Base-by-base conservation (phyloP, 2,113 vertebrate genomes). In the Crotalus horridus region DNA sequence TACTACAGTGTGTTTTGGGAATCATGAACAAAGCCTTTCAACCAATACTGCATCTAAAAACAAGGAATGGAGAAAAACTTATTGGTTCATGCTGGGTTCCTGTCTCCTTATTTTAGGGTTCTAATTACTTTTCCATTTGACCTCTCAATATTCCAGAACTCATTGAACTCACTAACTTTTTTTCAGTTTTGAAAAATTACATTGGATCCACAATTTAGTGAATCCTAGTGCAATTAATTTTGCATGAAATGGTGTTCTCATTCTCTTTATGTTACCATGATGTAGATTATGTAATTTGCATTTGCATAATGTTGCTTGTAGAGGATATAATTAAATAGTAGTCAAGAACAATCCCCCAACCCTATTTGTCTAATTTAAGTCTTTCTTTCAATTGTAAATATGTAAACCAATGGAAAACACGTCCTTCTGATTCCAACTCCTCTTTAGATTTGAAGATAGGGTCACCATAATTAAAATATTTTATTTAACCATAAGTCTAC, bases 61-160 rank as follows among this genome's bases (percentile, higher is more conserved):
- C 17, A 93, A 95, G 93, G 95, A 96, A 89, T 3, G 51, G 96
- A 93, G 93, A 94, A 97, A 95, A 93, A 3, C 59, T 11, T 89
- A 81, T 17, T 56, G 87, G 93, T 94, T 91, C 15, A n/a, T 24
- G 53, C 89, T 85, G 51, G 69, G 26, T 24, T 48, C 24, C n/a
- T 5, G 59, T 21, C 87, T 26, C 13, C 1, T 93, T 92, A 55
- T 91, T 92, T 90, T 92, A 48, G 90, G 91, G 74, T 17, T 86
- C 5, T 33, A 55, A 86, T 87, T 74, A 94, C 85, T 91, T 88
- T 51, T 39, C 86, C 93, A 89, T 93, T 94, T 90, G 51, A 53
- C 90, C 90, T 81, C 11, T 29, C 3, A 61, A 21, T 5, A 17
- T 89, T 4, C 17, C 89, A 54, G n/a, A 90, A 3, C 29, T 92